These are phyloP conservation scores for Drosophila ochracea DNA, from an alignment of 2,888 invertebrate species.

Conservation along the genomic window DNA sequence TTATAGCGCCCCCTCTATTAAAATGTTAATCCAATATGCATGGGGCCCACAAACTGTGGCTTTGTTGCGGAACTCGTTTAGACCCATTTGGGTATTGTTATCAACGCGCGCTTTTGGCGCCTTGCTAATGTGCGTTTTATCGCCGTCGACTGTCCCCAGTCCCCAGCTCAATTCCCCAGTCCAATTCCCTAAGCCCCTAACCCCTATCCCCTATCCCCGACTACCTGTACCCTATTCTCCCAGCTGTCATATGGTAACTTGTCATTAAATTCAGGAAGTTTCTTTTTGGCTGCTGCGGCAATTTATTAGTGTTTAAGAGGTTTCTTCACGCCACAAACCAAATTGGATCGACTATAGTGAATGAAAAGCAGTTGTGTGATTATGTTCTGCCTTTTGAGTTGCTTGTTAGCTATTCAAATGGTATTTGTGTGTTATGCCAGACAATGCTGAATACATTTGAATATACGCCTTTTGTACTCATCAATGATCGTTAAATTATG, in stretches of 20 bases:
- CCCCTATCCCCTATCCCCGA: conserved; percentile 10
- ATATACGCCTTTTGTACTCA: conserved; percentile 11
- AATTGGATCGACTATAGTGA: conserved; percentile 44
- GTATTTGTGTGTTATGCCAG: conserved; percentile 23
- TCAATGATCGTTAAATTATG: conserved; percentile 15
- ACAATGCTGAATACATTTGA: conserved; percentile 24
- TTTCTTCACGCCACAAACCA: conserved; percentile 70
- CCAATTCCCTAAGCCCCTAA: conserved; percentile 19
- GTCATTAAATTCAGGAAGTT: conserved; percentile 71
- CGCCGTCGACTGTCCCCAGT: conserved; percentile 26
- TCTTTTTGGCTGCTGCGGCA: conserved; percentile 51
- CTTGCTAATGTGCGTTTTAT: conserved; percentile 78
- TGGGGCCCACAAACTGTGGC: conserved; percentile 42
- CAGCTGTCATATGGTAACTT: conserved; percentile 10
- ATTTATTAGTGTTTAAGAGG: conserved; percentile 76
- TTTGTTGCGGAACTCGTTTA: conserved; percentile 60
- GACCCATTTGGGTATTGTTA: conserved; percentile 60
- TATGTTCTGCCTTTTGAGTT: not conserved
- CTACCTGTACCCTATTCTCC: conserved; percentile 17
- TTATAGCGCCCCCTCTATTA: conserved; percentile 71
- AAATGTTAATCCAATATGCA: conserved; percentile 67
- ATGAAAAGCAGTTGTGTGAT: conserved; percentile 49
- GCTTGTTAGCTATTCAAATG: conserved; percentile 47
- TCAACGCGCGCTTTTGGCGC: conserved; percentile 74
- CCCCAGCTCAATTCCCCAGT: conserved; percentile 1